Evolutionary conservation across 2,888 invertebrate genomes (phyloP).

Genomic region (Apamea anceps): DNA sequence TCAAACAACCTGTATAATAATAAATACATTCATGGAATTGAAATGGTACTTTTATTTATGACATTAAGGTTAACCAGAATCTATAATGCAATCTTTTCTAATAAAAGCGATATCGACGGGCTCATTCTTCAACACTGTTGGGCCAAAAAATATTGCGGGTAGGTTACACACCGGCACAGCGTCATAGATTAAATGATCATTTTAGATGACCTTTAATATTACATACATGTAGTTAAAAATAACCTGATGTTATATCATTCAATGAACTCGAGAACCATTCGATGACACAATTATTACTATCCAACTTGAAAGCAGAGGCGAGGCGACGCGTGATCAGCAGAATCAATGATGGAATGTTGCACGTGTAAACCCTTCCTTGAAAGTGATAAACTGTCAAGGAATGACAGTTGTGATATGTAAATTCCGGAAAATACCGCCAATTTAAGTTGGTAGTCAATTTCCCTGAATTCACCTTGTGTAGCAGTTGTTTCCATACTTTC

Average conservation of each 20-base stretch:
- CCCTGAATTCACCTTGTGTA: not conserved
- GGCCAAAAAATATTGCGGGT: not conserved
- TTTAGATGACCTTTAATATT: not conserved
- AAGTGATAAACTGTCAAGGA: not conserved
- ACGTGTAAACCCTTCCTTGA: not conserved
- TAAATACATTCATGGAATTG: constrained; percentile 33
- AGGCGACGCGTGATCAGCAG: not conserved
- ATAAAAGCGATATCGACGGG: not conserved
- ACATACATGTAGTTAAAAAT: not conserved
- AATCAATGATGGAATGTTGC: not conserved
- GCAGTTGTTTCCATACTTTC: not conserved
- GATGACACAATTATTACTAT: not conserved
- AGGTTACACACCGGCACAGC: not conserved
- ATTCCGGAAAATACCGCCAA: not conserved
- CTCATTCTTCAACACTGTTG: not conserved
- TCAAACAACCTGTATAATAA: constrained; percentile 28
- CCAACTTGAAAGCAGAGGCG: not conserved
- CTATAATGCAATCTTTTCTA: not conserved
- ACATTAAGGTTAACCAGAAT: not conserved
- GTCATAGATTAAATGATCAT: not conserved
- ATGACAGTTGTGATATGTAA: not conserved
- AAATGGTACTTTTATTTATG: constrained; percentile 28
- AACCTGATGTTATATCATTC: not conserved
- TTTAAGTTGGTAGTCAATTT: not conserved
- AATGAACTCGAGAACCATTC: not conserved